Base-by-base conservation (phyloP, 1,140 invertebrate species). In the Brachionus paranguensis region DNA sequence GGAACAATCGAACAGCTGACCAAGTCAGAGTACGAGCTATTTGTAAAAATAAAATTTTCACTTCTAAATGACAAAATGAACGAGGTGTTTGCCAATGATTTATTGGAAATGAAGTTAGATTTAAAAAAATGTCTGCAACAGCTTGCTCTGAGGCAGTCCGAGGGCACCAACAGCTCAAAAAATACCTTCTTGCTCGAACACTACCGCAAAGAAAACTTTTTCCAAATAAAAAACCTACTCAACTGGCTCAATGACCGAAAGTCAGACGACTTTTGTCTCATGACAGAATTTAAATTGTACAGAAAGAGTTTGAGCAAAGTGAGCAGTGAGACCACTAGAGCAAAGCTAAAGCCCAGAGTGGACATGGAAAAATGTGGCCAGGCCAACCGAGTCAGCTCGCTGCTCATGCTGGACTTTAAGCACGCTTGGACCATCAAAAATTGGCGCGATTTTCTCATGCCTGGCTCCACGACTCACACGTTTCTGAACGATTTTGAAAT, bases 401-500 rank as follows among this genome's bases (percentile, higher is more conserved):
- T 50, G 10, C 14, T 76, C 8, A 50, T 76, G 24, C n/a, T 76
- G 1, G 27, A 76, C n/a, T 76, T 50, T 33, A 76, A 76, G 14
- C 27, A 76, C 43, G 43, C 72, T 50, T 76, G 72, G 72, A 76
- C 24, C 5, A 76, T 76, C 8, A 76, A 76, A 76, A 53, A 76
- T 53, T 76, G 72, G 72, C 14, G 20, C 12, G 33, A 76, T 53
- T 76, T 24, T 33, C 43, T 76, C 17, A 47, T 50, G 45, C 20
- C 45, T 0, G 72, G 20, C 20, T 27, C 20, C 17, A 76, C 43
- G 2, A 27, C 17, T 0, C 72, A 76, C 24, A 76, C 41, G 53
- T 76, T 76, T 76, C 14, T 76, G 47, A 76, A 76, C 43, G 72
- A 76, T 50, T 53, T 50, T 76, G 72, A 76, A 47, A 76, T 76